Evolutionary conservation across 2,888 invertebrate genomes (phyloP), one percentile per base, ranked within the genome.

Genomic region (Galerucella nymphaeae): DNA sequence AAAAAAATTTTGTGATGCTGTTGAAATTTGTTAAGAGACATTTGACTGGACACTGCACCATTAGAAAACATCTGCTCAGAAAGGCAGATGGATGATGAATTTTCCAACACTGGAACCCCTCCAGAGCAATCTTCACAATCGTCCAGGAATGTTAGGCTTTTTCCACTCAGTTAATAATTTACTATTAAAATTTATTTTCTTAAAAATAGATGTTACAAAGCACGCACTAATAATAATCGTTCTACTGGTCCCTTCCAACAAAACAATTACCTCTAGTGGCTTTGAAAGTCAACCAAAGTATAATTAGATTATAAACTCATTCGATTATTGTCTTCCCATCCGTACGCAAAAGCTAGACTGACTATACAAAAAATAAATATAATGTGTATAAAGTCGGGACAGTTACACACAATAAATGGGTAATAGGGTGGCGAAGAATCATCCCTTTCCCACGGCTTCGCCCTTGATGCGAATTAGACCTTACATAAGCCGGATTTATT

Each of bases 401-500:
- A 73, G 69, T 67, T 53, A 58, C 58, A 64, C 75, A 80, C 80
- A 80, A 80, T 80, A 77, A 78, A 77, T 79, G 79, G 78, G 78
- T 76, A 79, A 80, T 76, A 73, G 79, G 81, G 77, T 76, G 79
- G 75, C 72, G 74, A 74, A 63, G 64, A 73, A 69, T 76, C 80
- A 78, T 79, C 80, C 78, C 77, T 75, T 82, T 82, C 82, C 82
- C 82, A 82, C 82, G 82, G 76, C 77, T 71, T 79, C 78, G 74
- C 80, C 81, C 80, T 75, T 72, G 66, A 67, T 70, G 42, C 72
- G 75, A 72, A 74, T 77, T 75, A 74, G 74, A 64, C 75, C 74
- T 71, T 74, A 63, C 73, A 70, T 75, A 77, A 75, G 73, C 77
- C 77, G 77, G 77, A 75, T 77, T 77, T 77, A 79, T 80, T 79